Conservation (phyloP, 2,113 vertebrate genomes). For the rat (Rattus norvegicus) region GRCr8 NC_086035.1:88285001-88285500, state of each 20-base stretch:
- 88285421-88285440: background rate
- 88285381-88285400: background rate
- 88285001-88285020: background rate
- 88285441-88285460: background rate
- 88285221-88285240: background rate
- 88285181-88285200: background rate
- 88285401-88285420: background rate
- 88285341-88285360: background rate
- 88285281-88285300: background rate
- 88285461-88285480: background rate
- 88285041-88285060: background rate
- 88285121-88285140: background rate
- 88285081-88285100: background rate
- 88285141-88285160: background rate
- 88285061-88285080: background rate
- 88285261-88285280: background rate
- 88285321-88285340: background rate
- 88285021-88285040: background rate
- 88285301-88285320: background rate
- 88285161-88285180: background rate
- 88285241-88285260: background rate
- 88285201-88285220: background rate
- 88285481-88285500: background rate
- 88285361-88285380: background rate
- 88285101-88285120: background rate